Base-by-base conservation (phyloP, 1,140 invertebrate genomes). In the Vanessa tameamea region DNA sequence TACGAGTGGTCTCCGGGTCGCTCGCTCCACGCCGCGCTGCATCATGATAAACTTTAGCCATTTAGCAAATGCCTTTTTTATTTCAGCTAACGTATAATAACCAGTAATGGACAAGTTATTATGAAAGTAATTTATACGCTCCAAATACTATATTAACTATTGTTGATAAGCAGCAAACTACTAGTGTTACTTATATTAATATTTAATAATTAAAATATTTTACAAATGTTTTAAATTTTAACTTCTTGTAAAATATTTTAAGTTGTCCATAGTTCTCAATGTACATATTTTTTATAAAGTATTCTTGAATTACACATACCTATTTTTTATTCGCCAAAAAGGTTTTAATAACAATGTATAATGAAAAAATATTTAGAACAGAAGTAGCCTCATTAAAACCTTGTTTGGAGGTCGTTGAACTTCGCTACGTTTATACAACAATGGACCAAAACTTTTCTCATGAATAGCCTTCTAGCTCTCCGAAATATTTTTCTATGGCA, bases 11-110 rank as follows among this genome's bases (percentile, higher is more conserved):
- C 64, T 67, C 11, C 59, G 69, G 55, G 57, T 55, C 69, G 64
- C 69, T 64, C 74, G 47, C 63, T 76, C 74, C 74, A 64, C 65
- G 57, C 69, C 64, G 48, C 69, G 69, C 65, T 70, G 69, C 69
- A 65, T 72, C 65, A 76, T 59, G 69, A 72, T 57, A 76, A 76
- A 76, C 69, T 76, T 76, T 72, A 76, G 69, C 74, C 43, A 68
- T 64, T 67, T 71, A 16, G 48, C 50, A 66, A 51, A 26, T 50
- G n/a, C 12, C 37, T 51, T 26, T 14, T 13, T 37, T 26, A 66
- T 50, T 15, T 50, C 12, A 43, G 23, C 64, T 51, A 23, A 57
- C 5, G n/a, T 53, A 53, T n/a, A 16, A 53, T 53, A 7, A 5
- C n/a, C 15, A n/a, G n/a, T 31, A 31, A 31, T 31, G 26, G 26